These are phyloP conservation scores for Drosophila nr. fundita DNA, from an alignment of 2,888 invertebrate species.

Conservation along the genomic window DNA sequence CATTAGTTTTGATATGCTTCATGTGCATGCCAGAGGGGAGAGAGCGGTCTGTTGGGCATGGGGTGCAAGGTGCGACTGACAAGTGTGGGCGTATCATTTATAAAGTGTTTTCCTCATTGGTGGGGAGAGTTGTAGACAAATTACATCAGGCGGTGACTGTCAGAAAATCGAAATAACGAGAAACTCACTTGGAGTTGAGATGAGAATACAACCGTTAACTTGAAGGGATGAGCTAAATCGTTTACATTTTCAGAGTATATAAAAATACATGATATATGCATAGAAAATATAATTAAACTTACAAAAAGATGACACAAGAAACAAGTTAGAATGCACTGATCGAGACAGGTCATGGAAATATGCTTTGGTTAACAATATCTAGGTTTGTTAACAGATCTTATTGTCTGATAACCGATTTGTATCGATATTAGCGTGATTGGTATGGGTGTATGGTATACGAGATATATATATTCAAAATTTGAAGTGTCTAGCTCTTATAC, in stretches of 20 bases:
- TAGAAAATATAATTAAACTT: background rate
- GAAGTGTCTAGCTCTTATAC: background rate
- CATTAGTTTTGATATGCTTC: constrained; percentile 72
- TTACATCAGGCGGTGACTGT: constrained; percentile 10
- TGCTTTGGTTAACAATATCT: background rate
- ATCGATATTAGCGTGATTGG: background rate
- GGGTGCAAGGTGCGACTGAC: constrained; percentile 56
- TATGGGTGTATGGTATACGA: background rate
- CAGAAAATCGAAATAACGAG: background rate
- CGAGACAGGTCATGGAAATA: background rate
- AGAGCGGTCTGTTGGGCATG: constrained; percentile 9
- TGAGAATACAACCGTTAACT: background rate
- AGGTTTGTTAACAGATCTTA: background rate
- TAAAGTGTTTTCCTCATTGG: constrained; percentile 31
- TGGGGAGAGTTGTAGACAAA: constrained; percentile 7
- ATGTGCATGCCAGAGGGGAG: constrained; percentile 16
- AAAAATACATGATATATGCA: background rate
- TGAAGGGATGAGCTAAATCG: background rate
- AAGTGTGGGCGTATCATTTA: constrained; percentile 71
- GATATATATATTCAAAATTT: background rate
- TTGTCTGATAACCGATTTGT: background rate
- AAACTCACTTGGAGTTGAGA: constrained; percentile 20
- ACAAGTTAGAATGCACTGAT: background rate
- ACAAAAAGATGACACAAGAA: background rate
- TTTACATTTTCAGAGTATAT: background rate